A percentile compares a stretch with the other conserved stretches of the same genome.
phyloP scores from a whole-genome alignment of 2,888 invertebrate species.

The Ernsta delagoae region DNA sequence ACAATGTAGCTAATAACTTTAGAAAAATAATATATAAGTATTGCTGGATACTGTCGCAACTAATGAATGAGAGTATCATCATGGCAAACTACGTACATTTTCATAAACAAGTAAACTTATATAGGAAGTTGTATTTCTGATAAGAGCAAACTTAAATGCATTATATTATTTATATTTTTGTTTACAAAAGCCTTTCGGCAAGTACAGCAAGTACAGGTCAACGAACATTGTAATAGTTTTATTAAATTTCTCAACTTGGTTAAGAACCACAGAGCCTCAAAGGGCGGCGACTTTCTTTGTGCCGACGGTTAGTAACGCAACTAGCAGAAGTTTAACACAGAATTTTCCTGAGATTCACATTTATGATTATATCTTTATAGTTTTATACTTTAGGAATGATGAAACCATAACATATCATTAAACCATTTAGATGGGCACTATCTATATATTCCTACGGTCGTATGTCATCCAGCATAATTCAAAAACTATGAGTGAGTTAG shows the following conservation, averaged over 20 bases:
- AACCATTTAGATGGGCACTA: too few relatives aligned
- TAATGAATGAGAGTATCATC: too few relatives aligned
- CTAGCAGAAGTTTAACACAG: conserved; percentile 52
- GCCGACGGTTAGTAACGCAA: background rate
- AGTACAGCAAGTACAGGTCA: background rate
- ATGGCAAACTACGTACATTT: too few relatives aligned
- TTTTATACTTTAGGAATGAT: too few relatives aligned
- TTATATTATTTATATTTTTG: background rate
- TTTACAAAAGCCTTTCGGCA: background rate
- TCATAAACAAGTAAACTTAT: too few relatives aligned
- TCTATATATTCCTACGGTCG: too few relatives aligned
- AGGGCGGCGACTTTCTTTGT: conserved; percentile 38
- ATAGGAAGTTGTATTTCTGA: background rate
- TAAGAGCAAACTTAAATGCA: background rate
- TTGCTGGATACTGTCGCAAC: too few relatives aligned
- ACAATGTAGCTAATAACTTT: too few relatives aligned
- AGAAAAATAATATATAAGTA: too few relatives aligned
- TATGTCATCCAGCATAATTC: too few relatives aligned
- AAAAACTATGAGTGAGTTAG: too few relatives aligned
- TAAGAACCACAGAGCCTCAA: conserved; percentile 41
- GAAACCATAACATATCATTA: too few relatives aligned
- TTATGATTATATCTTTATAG: background rate
- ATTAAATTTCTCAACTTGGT: conserved; percentile 21
- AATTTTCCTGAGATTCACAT: background rate
- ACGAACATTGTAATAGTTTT: conserved; percentile 18